A percentile compares a stretch with the other conserved stretches of the same genome.
These are phyloP conservation scores for Hesperophylax magnus DNA, from an alignment of 1,140 invertebrate genomes.

Conservation along the genomic window DNA sequence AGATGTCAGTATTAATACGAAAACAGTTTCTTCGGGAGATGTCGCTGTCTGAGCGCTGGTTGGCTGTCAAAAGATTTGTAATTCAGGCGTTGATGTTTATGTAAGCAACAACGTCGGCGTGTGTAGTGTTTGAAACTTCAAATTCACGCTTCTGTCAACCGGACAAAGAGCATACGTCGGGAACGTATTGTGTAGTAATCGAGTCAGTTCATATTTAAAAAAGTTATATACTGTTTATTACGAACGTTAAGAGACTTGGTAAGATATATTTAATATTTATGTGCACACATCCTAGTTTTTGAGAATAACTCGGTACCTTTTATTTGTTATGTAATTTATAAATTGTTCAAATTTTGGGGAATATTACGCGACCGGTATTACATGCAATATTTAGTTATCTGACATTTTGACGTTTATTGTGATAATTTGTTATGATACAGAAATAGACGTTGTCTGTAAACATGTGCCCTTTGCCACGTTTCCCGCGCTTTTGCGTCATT, in stretches of 20 bases:
- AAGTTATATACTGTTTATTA: background rate
- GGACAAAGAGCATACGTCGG: constrained; percentile 22
- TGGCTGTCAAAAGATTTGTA: constrained; percentile 21
- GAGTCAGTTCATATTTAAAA: background rate
- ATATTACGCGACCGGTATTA: background rate
- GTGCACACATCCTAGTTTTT: background rate
- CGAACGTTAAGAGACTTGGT: background rate
- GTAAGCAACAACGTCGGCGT: constrained; percentile 39
- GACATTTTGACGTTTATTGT: constrained; percentile 16
- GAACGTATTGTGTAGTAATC: constrained; percentile 10
- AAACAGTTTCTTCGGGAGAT: background rate
- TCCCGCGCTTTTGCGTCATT: constrained; percentile 31
- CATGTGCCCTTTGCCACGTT: constrained; percentile 33
- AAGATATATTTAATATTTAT: constrained; percentile 3
- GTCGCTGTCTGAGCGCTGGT: background rate
- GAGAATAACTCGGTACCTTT: background rate
- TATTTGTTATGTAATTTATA: constrained; percentile 39
- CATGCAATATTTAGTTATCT: background rate
- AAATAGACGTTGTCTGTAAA: constrained; percentile 30
- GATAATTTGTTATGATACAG: constrained; percentile 31
- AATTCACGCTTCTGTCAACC: constrained; percentile 44
- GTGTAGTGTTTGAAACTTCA: constrained; percentile 46
- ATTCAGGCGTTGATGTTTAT: constrained; percentile 44
- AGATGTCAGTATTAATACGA: too few species aligned
- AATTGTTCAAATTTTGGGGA: background rate